These are phyloP conservation scores for Ruditapes philippinarum DNA, from an alignment of 1,140 invertebrate genomes.

Conservation along the genomic window DNA sequence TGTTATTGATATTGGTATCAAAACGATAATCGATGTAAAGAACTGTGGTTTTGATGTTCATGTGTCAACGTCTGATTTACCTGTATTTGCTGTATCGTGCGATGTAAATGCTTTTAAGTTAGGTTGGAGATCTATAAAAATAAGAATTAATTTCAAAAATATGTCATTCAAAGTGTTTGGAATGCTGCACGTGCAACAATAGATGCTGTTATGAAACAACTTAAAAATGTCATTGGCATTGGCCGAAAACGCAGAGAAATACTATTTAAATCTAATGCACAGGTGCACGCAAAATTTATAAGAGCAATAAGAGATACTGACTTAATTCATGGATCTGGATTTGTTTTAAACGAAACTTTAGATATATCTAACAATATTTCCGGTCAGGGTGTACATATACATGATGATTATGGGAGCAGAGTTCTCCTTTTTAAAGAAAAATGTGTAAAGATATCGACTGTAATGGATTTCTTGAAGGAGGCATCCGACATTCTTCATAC, in stretches of 20 bases:
- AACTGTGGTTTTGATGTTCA: conserved; percentile 67
- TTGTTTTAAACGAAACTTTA: background rate
- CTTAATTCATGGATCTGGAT: background rate
- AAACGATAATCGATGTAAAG: conserved; percentile 60
- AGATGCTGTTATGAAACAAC: background rate
- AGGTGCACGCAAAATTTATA: background rate
- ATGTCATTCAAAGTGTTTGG: conserved; percentile 52
- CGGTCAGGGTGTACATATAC: background rate
- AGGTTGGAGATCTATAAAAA: conserved; percentile 45
- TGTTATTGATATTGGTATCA: conserved; percentile 38
- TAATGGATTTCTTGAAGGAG: background rate
- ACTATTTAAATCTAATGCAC: background rate
- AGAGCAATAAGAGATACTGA: background rate
- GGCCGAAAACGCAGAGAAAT: background rate
- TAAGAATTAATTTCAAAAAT: conserved; percentile 61
- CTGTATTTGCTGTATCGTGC: conserved; percentile 48
- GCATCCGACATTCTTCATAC: background rate
- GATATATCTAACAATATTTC: background rate
- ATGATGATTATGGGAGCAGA: background rate
- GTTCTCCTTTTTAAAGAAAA: background rate
- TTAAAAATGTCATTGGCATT: background rate
- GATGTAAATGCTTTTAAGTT: conserved; percentile 63
- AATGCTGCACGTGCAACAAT: conserved; percentile 43
- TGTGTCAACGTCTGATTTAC: conserved; percentile 45
- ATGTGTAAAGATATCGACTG: background rate